Evolutionary conservation across 2,113 vertebrate genomes (phyloP).

Genomic region (Callipepla squamata): DNA sequence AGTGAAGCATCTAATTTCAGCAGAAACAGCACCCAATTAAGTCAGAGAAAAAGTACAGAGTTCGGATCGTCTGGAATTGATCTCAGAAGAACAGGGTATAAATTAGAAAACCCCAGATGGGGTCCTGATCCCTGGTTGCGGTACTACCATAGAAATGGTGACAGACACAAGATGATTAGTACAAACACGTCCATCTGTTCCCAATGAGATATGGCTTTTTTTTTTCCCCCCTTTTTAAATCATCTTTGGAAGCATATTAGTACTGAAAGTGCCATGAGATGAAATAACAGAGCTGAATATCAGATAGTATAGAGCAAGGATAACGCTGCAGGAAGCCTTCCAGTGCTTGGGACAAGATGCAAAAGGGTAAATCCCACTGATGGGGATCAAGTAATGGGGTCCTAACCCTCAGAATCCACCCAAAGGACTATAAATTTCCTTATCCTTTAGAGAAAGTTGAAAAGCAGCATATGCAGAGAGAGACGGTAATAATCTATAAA

Average conservation of each 20-base stretch:
- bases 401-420: background rate
- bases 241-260: conserved; percentile 15
- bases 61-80: background rate
- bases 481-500: background rate
- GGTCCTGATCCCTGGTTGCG: conserved; percentile 6
- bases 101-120: conserved; percentile 47
- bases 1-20: background rate
- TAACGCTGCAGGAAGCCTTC: background rate
- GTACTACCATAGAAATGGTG: conserved; percentile 8
- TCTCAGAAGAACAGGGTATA: conserved; percentile 20
- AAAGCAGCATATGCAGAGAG: background rate
- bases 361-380: background rate
- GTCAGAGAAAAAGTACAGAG: background rate
- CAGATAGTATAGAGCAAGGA: background rate
- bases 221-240: background rate
- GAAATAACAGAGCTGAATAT: background rate
- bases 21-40: conserved; percentile 22
- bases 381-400: background rate
- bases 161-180: conserved; percentile 39
- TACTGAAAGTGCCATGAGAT: background rate
- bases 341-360: background rate
- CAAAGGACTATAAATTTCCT: background rate
- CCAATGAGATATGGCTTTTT: background rate
- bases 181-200: conserved; percentile 61
- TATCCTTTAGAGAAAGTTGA: background rate